Base-by-base conservation (phyloP, 2,797 vertebrate species). In the Ceyx erithaca region DNA sequence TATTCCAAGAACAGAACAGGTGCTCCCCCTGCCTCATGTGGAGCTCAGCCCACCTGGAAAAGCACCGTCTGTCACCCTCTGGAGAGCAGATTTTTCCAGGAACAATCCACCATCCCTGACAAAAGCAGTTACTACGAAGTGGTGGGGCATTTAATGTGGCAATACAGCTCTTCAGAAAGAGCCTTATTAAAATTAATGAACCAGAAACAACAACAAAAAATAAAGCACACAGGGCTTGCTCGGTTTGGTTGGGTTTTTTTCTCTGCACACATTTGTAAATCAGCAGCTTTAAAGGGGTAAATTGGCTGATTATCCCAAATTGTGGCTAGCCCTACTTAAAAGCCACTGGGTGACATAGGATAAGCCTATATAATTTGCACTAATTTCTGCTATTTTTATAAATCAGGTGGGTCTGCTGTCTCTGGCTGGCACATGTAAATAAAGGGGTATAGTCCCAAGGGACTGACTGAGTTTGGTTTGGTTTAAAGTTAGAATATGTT, bases 41-140 rank as follows among this genome's bases (percentile, higher is more conserved):
- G 91, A 96, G 90, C 80, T 92, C 87, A 96, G 91, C 89, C 94
- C 91, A 95, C 90, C 90, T 92, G 91, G 88, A 91, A 93, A 96
- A 96, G 37, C 76, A 92, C 81, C 4, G 85, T 85, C 86, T 95
- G 85, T 88, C 86, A 10, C 84, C 83, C 4, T 22, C 46, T 0
- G 0, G 54, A 17, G 52, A 84, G 72, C 51, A 87, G 79, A 18
- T 83, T 80, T 80, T 96, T 94, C 90, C 84, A 89, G 76, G 83
- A 89, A 92, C 48, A 72, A 49, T 55, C 76, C 76, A 71, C 51
- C 25, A 37, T 35, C 54, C 51, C 84, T 30, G 48, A 55, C 66
- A 90, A 55, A 82, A 90, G 46, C 1, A 0, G 71, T 62, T 95
- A 87, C 86, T 49, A 54, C 4, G 0, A 83, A 90, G 77, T 83